Conservation (phyloP, 2,113 vertebrate species). For the Felis catus region F.catus_Fca126_mat1.0 CM031419.1:165602501-165603000, state of each 20-base stretch:
- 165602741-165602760: not conserved
- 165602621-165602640: slow-evolving; percentile 48
- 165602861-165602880: slow-evolving; percentile 62
- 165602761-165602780: slow-evolving; percentile 56
- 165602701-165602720: slow-evolving; percentile 58
- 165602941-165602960: slow-evolving; percentile 34
- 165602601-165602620: slow-evolving; percentile 50
- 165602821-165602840: slow-evolving; percentile 1
- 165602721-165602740: slow-evolving; percentile 15
- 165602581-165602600: slow-evolving; percentile 33
- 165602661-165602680: slow-evolving; percentile 37
- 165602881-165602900: slow-evolving; percentile 75
- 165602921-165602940: not conserved
- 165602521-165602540: slow-evolving; percentile 38
- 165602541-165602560: slow-evolving; percentile 1
- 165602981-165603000: slow-evolving; percentile 24
- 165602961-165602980: slow-evolving; percentile 37
- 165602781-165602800: not conserved
- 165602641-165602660: slow-evolving; percentile 67
- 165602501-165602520: not conserved
- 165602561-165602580: slow-evolving; percentile 5
- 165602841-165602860: slow-evolving; percentile 55
- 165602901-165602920: slow-evolving; percentile 48
- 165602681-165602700: slow-evolving; percentile 42
- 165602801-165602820: slow-evolving; percentile 53